phyloP scores from a whole-genome alignment of 2,113 vertebrate species.

The Bufo bufo region DNA sequence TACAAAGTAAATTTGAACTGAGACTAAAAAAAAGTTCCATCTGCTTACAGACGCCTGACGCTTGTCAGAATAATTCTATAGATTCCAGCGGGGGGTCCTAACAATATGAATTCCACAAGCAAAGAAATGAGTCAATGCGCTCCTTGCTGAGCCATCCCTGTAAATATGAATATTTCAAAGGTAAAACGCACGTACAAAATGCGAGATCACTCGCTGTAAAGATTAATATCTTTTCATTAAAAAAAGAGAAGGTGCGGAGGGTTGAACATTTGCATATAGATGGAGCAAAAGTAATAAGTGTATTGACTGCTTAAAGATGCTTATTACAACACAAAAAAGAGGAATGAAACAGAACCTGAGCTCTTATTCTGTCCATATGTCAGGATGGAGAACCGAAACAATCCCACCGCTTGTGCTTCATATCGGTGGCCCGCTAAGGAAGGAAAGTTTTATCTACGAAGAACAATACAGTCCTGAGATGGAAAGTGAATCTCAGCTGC shows the following conservation, averaged over 20 bases:
- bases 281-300: slow-evolving; percentile 66
- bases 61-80: not conserved
- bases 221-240: slow-evolving; percentile 75
- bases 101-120: not conserved
- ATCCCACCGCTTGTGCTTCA: slow-evolving; percentile 39
- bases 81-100: not conserved
- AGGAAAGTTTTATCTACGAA: not conserved
- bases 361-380: not conserved
- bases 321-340: slow-evolving; percentile 58
- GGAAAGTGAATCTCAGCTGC: slow-evolving; percentile 4
- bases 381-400: slow-evolving; percentile 49
- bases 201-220: slow-evolving; percentile 66
- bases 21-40: not conserved
- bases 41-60: not conserved
- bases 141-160: slow-evolving; percentile 59
- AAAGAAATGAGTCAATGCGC: not conserved
- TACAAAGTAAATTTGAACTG: not conserved
- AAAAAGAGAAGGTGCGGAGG: slow-evolving; percentile 64
- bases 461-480: not conserved
- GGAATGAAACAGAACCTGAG: slow-evolving; percentile 40
- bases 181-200: slow-evolving; percentile 68
- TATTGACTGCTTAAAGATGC: slow-evolving; percentile 66
- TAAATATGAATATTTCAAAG: slow-evolving; percentile 69
- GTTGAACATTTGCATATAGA: slow-evolving; percentile 75
- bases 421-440: slow-evolving; percentile 36